These are phyloP conservation scores for Campoletis sonorensis DNA, from an alignment of 1,140 invertebrate species.

Conservation along the genomic window DNA sequence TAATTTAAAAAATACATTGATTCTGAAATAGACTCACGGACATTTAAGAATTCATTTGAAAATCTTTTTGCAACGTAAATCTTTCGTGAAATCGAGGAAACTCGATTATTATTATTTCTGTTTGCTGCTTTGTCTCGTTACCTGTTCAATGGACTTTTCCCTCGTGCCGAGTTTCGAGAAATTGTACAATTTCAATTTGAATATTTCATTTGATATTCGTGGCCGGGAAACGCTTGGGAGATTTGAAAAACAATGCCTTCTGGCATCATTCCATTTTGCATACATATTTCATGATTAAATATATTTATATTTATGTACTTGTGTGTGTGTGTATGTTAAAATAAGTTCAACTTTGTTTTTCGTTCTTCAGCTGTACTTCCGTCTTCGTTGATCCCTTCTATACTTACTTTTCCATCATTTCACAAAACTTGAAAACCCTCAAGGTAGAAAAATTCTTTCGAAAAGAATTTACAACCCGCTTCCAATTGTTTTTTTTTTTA, in stretches of 20 bases:
- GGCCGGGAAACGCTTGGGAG: background rate
- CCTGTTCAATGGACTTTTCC: background rate
- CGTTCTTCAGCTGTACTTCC: background rate
- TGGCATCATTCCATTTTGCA: background rate
- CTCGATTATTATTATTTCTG: background rate
- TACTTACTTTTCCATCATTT: background rate
- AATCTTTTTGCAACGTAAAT: background rate
- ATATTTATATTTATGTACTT: too few species aligned
- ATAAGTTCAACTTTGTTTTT: background rate
- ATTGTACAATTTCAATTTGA: conserved; percentile 11
- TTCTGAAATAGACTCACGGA: background rate
- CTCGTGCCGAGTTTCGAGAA: background rate
- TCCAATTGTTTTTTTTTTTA: background rate
- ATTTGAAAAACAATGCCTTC: background rate
- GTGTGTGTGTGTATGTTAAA: too few species aligned
- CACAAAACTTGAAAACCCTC: background rate
- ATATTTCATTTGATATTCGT: conserved; percentile 18
- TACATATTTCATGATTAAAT: background rate
- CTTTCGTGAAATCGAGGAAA: background rate
- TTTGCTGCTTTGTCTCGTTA: background rate
- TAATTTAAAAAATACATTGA: too few species aligned
- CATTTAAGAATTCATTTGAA: background rate
- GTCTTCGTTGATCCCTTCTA: background rate
- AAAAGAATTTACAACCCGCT: background rate
- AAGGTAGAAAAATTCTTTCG: background rate